A percentile compares a stretch with the other conserved stretches of the same genome.
Conservation (phyloP, 2,113 vertebrate species). For the Capreolus pygargus region DNA sequence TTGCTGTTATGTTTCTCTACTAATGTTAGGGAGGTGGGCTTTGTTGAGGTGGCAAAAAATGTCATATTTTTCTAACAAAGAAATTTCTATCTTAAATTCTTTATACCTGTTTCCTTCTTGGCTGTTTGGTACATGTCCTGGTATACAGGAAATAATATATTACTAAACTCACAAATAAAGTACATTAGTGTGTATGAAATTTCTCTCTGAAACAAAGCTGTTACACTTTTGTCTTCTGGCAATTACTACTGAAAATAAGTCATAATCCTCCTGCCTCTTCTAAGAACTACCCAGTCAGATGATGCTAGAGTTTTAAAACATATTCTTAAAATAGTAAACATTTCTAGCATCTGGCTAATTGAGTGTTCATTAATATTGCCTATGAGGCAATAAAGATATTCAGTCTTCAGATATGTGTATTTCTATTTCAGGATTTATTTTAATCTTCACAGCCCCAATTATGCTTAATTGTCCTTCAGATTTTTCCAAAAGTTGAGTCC, state of each 20-base stretch:
- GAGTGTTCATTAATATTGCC: neutral
- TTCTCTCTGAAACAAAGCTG: neutral
- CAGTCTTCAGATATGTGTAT: neutral
- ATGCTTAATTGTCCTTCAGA: neutral
- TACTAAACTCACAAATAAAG: neutral
- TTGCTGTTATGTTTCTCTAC: neutral
- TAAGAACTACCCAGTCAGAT: neutral
- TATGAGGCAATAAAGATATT: neutral
- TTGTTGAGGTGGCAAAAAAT: neutral
- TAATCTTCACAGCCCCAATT: neutral
- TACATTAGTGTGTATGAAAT: neutral
- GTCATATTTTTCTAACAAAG: neutral
- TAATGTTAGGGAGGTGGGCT: neutral
- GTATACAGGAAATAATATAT: neutral
- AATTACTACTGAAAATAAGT: neutral
- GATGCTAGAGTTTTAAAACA: neutral
- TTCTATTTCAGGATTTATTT: conserved; percentile 16
- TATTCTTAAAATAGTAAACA: conserved; percentile 18
- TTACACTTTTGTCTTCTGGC: neutral
- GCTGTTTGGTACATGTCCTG: neutral
- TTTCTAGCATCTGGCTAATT: neutral
- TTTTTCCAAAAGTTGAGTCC: neutral
- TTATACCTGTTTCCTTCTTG: neutral
- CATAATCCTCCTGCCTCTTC: neutral
- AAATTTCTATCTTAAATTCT: neutral